Conservation (phyloP, 2,797 vertebrate species). For the Allobates femoralis region DNA sequence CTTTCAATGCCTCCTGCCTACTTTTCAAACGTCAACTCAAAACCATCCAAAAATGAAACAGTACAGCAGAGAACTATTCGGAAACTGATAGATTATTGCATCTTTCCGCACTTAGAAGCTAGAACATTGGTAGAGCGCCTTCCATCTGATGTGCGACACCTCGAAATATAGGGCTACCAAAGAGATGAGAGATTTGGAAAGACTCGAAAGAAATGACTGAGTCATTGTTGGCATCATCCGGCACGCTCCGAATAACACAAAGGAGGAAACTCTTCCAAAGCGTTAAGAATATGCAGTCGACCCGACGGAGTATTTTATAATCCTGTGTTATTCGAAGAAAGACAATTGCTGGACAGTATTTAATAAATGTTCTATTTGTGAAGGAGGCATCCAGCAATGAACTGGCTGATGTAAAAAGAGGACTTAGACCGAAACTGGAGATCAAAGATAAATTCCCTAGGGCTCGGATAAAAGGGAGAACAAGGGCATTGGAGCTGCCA, state of each 20-base stretch:
- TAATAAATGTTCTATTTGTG: constrained; percentile 59
- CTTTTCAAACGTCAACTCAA: too few relatives aligned
- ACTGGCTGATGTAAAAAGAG: constrained; percentile 49
- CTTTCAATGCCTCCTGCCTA: background rate
- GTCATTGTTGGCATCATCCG: constrained; percentile 47
- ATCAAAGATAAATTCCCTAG: constrained; percentile 58
- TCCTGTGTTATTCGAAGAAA: constrained; percentile 46
- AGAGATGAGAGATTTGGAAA: constrained; percentile 59
- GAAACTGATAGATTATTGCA: background rate
- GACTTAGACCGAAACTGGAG: constrained; percentile 54
- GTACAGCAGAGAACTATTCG: background rate
- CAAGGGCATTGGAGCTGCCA: constrained; percentile 37
- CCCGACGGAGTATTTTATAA: constrained; percentile 55
- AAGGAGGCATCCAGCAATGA: constrained; percentile 57
- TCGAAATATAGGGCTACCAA: constrained; percentile 57
- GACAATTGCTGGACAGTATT: constrained; percentile 55
- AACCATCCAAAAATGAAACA: background rate
- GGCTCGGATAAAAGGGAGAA: constrained; percentile 51
- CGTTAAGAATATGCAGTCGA: constrained; percentile 49
- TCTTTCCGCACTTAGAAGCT: background rate
- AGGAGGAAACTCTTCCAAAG: constrained; percentile 41
- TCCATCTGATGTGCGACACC: constrained; percentile 50
- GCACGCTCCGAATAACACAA: constrained; percentile 48
- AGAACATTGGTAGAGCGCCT: constrained; percentile 50
- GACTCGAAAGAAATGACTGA: constrained; percentile 54